phyloP scores from a whole-genome alignment of 2,113 vertebrate species.

The Amblyornis subalaris region DNA sequence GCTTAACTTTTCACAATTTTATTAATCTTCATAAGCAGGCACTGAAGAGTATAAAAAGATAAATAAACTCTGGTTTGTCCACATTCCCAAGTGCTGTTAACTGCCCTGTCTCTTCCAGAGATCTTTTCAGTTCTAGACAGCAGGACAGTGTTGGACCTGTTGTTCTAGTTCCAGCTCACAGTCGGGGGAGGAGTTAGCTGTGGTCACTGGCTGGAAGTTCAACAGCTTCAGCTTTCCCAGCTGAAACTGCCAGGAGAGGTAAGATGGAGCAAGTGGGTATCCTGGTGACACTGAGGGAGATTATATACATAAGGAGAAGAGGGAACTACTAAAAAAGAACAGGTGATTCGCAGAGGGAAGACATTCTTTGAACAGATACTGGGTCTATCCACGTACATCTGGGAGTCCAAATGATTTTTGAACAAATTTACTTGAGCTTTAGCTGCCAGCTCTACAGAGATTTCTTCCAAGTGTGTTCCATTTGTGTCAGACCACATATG shows the following conservation, averaged over 20 bases:
- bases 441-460: neutral
- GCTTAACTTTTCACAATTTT: neutral
- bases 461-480: neutral
- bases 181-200: neutral
- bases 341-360: neutral
- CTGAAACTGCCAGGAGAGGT: neutral
- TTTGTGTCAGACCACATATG: neutral
- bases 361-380: neutral
- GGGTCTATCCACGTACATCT: neutral
- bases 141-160: no score
- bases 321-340: neutral
- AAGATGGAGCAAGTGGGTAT: accelerated
- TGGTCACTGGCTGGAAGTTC: neutral
- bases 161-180: neutral
- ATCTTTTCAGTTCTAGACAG: neutral
- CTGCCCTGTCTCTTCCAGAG: neutral
- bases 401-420: neutral
- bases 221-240: neutral
- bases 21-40: neutral
- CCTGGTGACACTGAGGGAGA: neutral
- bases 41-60: neutral
- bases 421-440: neutral
- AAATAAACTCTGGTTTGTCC: neutral
- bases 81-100: neutral
- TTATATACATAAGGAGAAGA: neutral